A percentile compares a stretch with the other conserved stretches of the same genome.
These are phyloP conservation scores for Mus spicilegus DNA, from an alignment of 2,113 vertebrate genomes.

Conservation along the genomic window DNA sequence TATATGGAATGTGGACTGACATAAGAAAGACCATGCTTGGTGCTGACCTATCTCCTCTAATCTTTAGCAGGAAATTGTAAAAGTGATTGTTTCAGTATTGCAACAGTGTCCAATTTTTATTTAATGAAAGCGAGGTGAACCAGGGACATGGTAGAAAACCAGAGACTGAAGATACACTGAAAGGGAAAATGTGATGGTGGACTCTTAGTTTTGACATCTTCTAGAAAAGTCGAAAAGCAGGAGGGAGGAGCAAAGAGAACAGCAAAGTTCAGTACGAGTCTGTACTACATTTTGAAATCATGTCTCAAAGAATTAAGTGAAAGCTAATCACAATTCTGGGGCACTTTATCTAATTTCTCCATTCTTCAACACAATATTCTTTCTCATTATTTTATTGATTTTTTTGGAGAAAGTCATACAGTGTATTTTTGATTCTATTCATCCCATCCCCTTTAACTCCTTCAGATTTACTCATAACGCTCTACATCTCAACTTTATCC, in stretches of 20 bases:
- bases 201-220: background rate
- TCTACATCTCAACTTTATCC: background rate
- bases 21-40: background rate
- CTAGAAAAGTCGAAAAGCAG: background rate
- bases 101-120: constrained; percentile 5
- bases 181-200: background rate
- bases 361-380: background rate
- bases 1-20: background rate
- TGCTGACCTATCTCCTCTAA: constrained; percentile 27
- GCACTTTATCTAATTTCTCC: background rate
- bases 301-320: background rate
- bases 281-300: background rate
- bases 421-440: background rate
- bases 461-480: background rate
- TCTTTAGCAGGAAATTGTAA: constrained; percentile 62
- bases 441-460: background rate
- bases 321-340: background rate
- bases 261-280: background rate
- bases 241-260: background rate
- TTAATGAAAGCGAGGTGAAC: constrained; percentile 48
- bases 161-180: background rate
- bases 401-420: background rate
- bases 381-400: background rate
- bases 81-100: constrained; percentile 27
- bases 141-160: background rate